Conservation (phyloP, 2,888 invertebrate genomes). For the Alloplasta piceator region DNA sequence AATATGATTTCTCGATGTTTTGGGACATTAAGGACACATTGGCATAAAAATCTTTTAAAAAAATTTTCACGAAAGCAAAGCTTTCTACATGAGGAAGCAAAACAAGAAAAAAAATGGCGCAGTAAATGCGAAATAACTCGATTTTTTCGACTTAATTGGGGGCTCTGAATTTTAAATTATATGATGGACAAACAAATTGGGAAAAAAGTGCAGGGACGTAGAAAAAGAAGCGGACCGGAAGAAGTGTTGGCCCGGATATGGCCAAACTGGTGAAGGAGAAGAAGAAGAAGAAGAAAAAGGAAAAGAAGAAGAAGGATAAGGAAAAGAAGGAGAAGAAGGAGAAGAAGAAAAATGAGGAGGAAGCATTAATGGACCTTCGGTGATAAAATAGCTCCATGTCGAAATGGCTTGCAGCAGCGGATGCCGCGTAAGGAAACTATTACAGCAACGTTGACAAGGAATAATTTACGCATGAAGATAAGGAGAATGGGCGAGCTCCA, state of each 20-base stretch:
- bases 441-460: constrained; percentile 65
- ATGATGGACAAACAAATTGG: constrained; percentile 37
- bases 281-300: no score
- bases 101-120: no score
- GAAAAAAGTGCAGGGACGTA: constrained; percentile 4
- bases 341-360: constrained; percentile 9
- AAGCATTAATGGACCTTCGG: constrained; percentile 79
- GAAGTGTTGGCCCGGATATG: constrained; percentile 8
- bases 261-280: no score
- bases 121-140: no score
- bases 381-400: constrained; percentile 78
- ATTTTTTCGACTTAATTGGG: no score
- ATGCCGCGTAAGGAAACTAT: constrained; percentile 68
- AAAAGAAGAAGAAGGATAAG: constrained; percentile 24
- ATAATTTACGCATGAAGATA: constrained; percentile 63
- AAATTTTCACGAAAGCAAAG: no score
- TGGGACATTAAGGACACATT: no score
- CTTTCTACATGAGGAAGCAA: no score
- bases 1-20: no score
- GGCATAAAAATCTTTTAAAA: no score
- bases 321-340: constrained; percentile 16
- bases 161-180: constrained; percentile 51
- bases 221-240: neutral
- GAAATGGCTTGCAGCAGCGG: constrained; percentile 74
- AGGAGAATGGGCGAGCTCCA: neutral